Conservation (phyloP, 2,888 invertebrate species). For the Subacronicta megacephala region DNA sequence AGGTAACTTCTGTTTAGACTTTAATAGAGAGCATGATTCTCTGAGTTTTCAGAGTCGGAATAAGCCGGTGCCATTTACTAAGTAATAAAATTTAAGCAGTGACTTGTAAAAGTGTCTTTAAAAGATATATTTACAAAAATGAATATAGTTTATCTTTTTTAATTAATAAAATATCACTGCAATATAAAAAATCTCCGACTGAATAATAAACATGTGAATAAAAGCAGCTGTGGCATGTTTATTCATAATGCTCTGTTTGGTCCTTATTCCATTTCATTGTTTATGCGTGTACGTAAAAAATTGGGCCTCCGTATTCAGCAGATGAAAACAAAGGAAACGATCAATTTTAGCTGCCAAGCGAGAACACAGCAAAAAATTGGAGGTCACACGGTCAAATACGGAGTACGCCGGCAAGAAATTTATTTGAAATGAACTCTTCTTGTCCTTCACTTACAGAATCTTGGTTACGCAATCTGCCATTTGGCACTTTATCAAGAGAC, state of each 20-base stretch:
- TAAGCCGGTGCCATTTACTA: no score
- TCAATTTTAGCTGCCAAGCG: constrained; percentile 7
- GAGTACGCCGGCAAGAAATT: neutral
- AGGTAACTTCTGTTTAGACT: no score
- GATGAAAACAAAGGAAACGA: constrained; percentile 12
- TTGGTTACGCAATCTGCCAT: constrained; percentile 13
- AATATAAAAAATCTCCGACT: no score
- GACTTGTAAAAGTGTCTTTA: no score
- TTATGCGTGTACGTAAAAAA: constrained; percentile 1
- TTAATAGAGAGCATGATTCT: no score
- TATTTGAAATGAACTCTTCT: constrained; percentile 14
- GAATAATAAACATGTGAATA: no score
- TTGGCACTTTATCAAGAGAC: constrained; percentile 26
- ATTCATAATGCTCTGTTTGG: neutral
- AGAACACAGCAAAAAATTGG: constrained; percentile 20
- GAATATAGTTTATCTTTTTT: no score
- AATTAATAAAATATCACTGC: no score
- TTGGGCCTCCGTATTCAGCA: neutral
- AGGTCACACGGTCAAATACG: constrained; percentile 9
- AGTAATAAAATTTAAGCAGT: no score
- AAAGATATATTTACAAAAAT: no score
- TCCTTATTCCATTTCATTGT: neutral
- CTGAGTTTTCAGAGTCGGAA: no score
- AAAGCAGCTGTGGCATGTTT: no score
- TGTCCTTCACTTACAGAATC: constrained; percentile 9